Evolutionary conservation across 2,797 vertebrate species (phyloP).

Genomic region (Holocentrus rufus): DNA sequence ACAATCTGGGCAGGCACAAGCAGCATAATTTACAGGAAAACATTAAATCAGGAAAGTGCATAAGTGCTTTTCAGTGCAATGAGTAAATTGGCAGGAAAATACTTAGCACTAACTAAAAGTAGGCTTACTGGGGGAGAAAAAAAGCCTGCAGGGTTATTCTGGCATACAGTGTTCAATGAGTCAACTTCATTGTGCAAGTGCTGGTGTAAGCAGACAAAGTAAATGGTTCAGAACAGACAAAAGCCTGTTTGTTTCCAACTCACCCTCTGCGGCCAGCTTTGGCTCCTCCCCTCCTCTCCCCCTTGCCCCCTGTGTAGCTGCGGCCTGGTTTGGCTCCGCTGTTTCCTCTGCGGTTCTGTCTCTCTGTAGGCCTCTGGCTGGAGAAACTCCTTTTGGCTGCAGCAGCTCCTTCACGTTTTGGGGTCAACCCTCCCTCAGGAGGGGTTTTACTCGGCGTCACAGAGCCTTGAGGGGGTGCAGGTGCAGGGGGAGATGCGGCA

Average conservation of each 20-base stretch:
- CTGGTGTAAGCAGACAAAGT: slow-evolving; percentile 41
- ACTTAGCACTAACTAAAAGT: slow-evolving; percentile 26
- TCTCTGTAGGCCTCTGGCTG: slow-evolving; percentile 93
- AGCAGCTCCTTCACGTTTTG: slow-evolving; percentile 88
- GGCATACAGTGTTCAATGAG: slow-evolving; percentile 13
- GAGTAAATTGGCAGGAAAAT: not conserved
- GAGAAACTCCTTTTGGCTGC: slow-evolving; percentile 96
- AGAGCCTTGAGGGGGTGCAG: slow-evolving; percentile 68
- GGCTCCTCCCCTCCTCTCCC: slow-evolving; percentile 90
- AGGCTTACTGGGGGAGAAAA: too few species aligned
- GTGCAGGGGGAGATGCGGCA: slow-evolving; percentile 58
- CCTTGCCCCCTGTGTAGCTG: slow-evolving; percentile 90
- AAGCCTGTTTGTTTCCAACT: slow-evolving; percentile 70
- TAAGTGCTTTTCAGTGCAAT: too few species aligned
- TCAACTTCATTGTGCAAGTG: slow-evolving; percentile 46
- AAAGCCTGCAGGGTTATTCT: slow-evolving; percentile 10
- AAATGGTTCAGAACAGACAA: slow-evolving; percentile 32
- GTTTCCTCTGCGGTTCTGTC: slow-evolving; percentile 92
- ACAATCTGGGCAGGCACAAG: not conserved
- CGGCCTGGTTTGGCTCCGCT: slow-evolving; percentile 89
- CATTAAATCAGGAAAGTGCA: not conserved
- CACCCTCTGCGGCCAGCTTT: slow-evolving; percentile 94
- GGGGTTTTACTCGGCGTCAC: slow-evolving; percentile 77
- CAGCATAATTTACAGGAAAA: not conserved
- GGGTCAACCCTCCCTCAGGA: slow-evolving; percentile 77